These are phyloP conservation scores for Tamandua tetradactyla DNA, from an alignment of 2,797 vertebrate genomes.

Conservation along the genomic window DNA sequence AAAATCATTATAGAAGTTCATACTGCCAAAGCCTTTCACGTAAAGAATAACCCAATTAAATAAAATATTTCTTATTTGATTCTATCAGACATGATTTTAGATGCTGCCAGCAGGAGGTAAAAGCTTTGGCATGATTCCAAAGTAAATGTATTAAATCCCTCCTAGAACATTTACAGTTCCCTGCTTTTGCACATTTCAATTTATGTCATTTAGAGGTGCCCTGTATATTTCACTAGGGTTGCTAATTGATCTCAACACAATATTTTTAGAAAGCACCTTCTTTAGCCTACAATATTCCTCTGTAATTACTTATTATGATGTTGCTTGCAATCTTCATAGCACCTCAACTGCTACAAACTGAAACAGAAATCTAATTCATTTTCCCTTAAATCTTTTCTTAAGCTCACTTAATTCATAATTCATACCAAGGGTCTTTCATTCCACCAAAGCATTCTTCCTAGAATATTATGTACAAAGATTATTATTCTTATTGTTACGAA, in stretches of 20 bases:
- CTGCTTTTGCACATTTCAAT: constrained; percentile 44
- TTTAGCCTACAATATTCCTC: constrained; percentile 55
- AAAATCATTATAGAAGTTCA: constrained; percentile 23
- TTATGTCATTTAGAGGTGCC: constrained; percentile 55
- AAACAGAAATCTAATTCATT: constrained; percentile 68
- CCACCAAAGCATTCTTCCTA: neutral
- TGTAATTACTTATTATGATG: constrained; percentile 66
- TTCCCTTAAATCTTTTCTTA: constrained; percentile 30
- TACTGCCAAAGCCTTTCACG: neutral
- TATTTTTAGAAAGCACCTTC: constrained; percentile 73
- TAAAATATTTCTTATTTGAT: constrained; percentile 37
- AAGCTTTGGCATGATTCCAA: constrained; percentile 68
- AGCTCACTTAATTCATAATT: constrained; percentile 49
- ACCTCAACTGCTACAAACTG: constrained; percentile 52
- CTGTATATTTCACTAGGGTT: constrained; percentile 69
- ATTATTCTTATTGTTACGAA: constrained; percentile 40
- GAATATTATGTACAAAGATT: neutral
- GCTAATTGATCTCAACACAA: constrained; percentile 65
- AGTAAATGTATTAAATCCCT: constrained; percentile 46
- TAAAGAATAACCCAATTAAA: constrained; percentile 53
- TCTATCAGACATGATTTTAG: constrained; percentile 56
- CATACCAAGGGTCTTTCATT: constrained; percentile 21
- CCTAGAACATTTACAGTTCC: constrained; percentile 61
- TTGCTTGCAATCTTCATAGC: constrained; percentile 53
- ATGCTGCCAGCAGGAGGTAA: constrained; percentile 37